Evolutionary conservation across 2,888 invertebrate genomes (phyloP), one percentile per base, ranked within the genome.

Genomic region (Xanthorhoe spadicearia): DNA sequence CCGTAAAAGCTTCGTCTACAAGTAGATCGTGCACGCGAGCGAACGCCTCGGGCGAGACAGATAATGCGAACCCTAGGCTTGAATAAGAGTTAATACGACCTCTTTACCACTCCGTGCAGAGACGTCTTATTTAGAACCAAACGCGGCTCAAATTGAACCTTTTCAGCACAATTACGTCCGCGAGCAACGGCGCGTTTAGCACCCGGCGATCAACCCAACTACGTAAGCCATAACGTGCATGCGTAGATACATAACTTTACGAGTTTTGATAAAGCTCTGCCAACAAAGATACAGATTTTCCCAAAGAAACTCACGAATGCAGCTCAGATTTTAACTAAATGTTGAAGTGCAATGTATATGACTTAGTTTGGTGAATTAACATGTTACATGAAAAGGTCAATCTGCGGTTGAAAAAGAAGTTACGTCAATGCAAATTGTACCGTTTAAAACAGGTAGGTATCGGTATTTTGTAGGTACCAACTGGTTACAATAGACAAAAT

Each of bases 101-200:
- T 90, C 89, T 91, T 90, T 88, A 89, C 87, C 84, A 83, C 85
- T 83, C 85, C 78, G 83, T 84, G 82, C 83, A 83, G 79, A 86
- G 89, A 92, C 91, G 90, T 92, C 92, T 92, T 91, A 92, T 91
- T 92, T 90, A 92, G 87, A 82, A 73, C 84, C 87, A 87, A 88
- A 89, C 84, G 82, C 84, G 86, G 84, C 79, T 85, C 81, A 91
- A 92, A 92, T 92, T 91, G 91, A 86, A 83, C 88, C 87, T 86
- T 90, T 91, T 92, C 91, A 89, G 81, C 85, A 84, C 88, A 90
- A 89, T 90, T 88, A 88, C 87, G 83, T 79, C 75, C 78, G 81
- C 85, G 73, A 84, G 80, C 84, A 78, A 82, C 77, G 75, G 76
- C 79, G 78, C 85, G 85, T 85, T 89, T 88, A 89, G 84, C 85